Percentiles rank a stretch among this genome's conserved stretches.
Evolutionary conservation across 2,888 invertebrate species (phyloP).

Genomic region (Cosmorhoe ocellata): DNA sequence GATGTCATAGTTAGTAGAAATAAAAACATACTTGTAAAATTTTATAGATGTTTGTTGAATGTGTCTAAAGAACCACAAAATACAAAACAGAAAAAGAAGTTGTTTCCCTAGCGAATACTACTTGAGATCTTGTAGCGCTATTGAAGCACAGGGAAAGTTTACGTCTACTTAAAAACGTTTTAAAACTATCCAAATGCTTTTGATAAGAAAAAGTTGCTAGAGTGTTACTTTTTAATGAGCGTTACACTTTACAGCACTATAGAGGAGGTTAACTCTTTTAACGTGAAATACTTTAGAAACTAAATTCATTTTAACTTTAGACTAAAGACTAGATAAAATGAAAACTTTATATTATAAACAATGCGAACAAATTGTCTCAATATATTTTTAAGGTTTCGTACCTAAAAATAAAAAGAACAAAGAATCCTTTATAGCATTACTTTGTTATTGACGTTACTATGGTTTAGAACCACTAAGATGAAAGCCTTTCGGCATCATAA

Average conservation of each 20-base stretch:
- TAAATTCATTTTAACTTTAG: slow-evolving; percentile 3
- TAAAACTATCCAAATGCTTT: slow-evolving; percentile 13
- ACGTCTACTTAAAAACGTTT: slow-evolving; percentile 13
- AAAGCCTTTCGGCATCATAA: too few relatives aligned
- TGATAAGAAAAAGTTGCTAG: slow-evolving; percentile 25
- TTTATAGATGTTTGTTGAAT: too few relatives aligned
- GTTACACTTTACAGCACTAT: slow-evolving; percentile 14
- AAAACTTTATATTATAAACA: too few relatives aligned
- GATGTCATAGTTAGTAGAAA: too few relatives aligned
- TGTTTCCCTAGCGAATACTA: background rate
- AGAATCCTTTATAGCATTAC: too few relatives aligned
- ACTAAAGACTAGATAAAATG: background rate
- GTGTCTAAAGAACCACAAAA: background rate
- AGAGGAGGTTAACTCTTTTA: background rate
- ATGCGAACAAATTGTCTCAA: too few relatives aligned
- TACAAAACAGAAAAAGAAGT: background rate
- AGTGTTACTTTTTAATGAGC: slow-evolving; percentile 52
- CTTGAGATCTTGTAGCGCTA: slow-evolving; percentile 2
- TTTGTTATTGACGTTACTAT: too few relatives aligned
- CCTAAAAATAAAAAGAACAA: too few relatives aligned
- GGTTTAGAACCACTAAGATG: too few relatives aligned
- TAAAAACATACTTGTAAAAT: too few relatives aligned
- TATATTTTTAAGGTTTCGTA: too few relatives aligned
- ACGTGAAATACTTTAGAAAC: slow-evolving; percentile 3
- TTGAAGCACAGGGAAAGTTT: slow-evolving; percentile 12